Evolutionary conservation across 2,888 invertebrate genomes (phyloP).

Genomic region (Plagodis pulveraria): DNA sequence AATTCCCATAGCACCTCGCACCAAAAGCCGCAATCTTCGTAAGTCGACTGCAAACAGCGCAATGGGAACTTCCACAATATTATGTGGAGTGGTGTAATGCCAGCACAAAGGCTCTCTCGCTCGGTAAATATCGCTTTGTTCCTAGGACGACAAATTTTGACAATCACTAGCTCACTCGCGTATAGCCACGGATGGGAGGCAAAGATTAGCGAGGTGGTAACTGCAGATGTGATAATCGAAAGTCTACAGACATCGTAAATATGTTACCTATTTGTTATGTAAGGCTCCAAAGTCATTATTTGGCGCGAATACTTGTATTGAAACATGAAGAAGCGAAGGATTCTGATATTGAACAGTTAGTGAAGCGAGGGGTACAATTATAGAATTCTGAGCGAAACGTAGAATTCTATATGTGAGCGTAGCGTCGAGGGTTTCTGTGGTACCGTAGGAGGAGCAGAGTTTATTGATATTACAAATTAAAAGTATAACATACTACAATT

Average conservation of each 20-base stretch:
- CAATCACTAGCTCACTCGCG: conserved; percentile 82
- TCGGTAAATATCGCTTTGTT: conserved; percentile 85
- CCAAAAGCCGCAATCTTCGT: conserved; percentile 59
- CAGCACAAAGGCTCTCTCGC: conserved; percentile 75
- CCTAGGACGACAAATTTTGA: conserved; percentile 85
- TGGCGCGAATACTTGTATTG: too few species aligned
- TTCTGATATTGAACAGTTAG: too few species aligned
- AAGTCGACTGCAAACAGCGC: conserved; percentile 74
- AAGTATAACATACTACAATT: too few species aligned
- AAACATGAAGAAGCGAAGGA: too few species aligned
- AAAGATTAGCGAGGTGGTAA: conserved; percentile 54
- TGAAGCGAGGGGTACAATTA: too few species aligned
- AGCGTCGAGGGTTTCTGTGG: too few species aligned
- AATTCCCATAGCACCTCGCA: conserved; percentile 54
- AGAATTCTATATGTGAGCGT: too few species aligned
- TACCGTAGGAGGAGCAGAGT: too few species aligned
- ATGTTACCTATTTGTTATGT: background rate
- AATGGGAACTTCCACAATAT: conserved; percentile 84
- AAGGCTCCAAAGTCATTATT: too few species aligned
- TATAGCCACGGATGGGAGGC: conserved; percentile 62
- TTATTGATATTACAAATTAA: too few species aligned
- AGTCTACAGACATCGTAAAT: too few species aligned
- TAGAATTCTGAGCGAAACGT: too few species aligned
- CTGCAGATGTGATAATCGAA: conserved; percentile 16
- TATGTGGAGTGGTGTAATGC: conserved; percentile 84